Base-by-base conservation (phyloP, 2,888 invertebrate genomes). In the Plagiodera versicolora region DNA sequence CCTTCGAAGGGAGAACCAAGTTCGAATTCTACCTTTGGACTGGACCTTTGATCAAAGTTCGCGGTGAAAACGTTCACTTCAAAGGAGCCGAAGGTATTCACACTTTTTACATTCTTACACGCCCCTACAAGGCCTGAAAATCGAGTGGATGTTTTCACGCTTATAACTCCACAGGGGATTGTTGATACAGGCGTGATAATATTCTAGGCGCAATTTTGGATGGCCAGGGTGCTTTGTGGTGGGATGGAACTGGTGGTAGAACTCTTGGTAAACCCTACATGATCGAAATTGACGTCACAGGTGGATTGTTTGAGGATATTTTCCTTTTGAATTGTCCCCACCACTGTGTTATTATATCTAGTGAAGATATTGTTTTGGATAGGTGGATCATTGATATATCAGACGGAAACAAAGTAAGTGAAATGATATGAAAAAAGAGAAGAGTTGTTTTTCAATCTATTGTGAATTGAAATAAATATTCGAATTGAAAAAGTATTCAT, bases 321-420 rank as follows among this genome's bases (percentile, higher is more conserved):
- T 51, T 60, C 20, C 14, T 68, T 9, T 56, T 65, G 52, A 67
- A 68, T 24, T 68, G 68, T 44, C 67, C 68, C 2, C 57, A 61
- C 30, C 61, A 65, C 20, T 68, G 68, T 51, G 58, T 65, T 1
- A 52, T 64, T 16, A 52, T 68, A 8, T 56, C 59, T 2, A 53
- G 55, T 16, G 56, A 58, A 11, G 62, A 68, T 52, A 30, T 60
- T 9, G 53, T 54, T 9, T 35, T 68, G 11, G 39, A 53, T 10
- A 57, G 64, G 20, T 64, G 65, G 39, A 56, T 50, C 28, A 60
- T 68, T 39, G 67, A 68, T 56, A 59, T 57, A 44, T 59, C 60
- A 3, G 65, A 62, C 20, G 68, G 68, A 44, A 62, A 68, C 44
- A 62, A 61, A 19, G 67, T 67, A 56, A 61, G 58, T 61, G 10